Base-by-base conservation (phyloP, 2,113 vertebrate species). In the Hucho hucho region DNA sequence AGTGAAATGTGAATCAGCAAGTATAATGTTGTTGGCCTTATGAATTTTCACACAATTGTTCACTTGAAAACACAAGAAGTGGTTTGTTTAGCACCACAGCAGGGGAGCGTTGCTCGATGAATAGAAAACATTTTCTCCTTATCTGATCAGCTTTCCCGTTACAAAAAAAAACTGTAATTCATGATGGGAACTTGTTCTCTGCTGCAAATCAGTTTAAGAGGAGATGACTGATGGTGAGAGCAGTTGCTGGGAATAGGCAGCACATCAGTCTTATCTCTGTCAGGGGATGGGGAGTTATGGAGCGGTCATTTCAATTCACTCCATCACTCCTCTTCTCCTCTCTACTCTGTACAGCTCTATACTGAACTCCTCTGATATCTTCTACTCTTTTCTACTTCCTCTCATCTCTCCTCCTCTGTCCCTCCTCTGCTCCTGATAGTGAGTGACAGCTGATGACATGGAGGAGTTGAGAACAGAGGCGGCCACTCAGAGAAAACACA, bases 91-190 rank as follows among this genome's bases (percentile, higher is more conserved):
- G 71, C 73, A 76, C 81, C 67, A 63, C 82, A 75, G 83, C 70
- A 61, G 65, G 81, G 46, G 68, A 58, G 28, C 16, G 14, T 53
- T 53, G 49, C 49, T 16, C 49, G 4, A 58, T 73, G 76, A 80
- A 43, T 9, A 78, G 49, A 78, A 72, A 68, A 74, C 70, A 67
- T 79, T 69, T 75, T 70, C 75, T 20, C 64, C 78, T 79, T 56
- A 82, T 85, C 78, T 83, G 82, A 85, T 86, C 82, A 78, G 81
- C 81, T 87, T 86, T 84, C 81, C 83, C 80, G 65, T 74, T 67
- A 78, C 69, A 61, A 87, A 61, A 87, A 61, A 87, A 83, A 78
- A 69, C 56, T 73, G 87, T 87, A 83, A 85, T 75, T 83, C 81
- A 87, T 81, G 84, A 78, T 83, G 59, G 76, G 81, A 74, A 79